These are phyloP conservation scores for Hucho hucho DNA, from an alignment of 2,113 vertebrate species.

Conservation along the genomic window DNA sequence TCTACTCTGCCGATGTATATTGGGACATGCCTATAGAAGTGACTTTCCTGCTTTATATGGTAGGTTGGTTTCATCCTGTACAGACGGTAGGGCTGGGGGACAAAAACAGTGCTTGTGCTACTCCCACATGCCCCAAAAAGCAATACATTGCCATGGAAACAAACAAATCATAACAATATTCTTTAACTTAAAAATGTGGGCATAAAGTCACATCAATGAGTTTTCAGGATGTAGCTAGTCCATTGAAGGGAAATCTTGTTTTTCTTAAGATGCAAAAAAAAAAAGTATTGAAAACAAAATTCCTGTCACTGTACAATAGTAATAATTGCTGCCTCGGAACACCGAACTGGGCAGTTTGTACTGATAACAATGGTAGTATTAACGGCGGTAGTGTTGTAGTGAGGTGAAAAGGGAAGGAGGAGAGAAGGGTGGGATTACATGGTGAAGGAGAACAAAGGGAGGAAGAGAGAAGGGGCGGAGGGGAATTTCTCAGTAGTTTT, in stretches of 20 bases:
- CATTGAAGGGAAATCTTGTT: not conserved
- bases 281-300: constrained; percentile 7
- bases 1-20: not conserved
- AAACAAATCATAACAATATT: constrained; percentile 4
- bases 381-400: constrained; percentile 58
- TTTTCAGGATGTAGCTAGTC: constrained; percentile 17
- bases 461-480: constrained; percentile 8
- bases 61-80: constrained; percentile 30
- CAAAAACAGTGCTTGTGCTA: not conserved
- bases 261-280: constrained; percentile 31
- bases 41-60: constrained; percentile 15
- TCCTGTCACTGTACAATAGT: constrained; percentile 57
- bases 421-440: not conserved
- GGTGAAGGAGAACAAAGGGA: no score
- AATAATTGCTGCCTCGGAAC: constrained; percentile 54
- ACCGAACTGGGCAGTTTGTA: constrained; percentile 10
- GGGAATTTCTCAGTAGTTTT: constrained; percentile 77
- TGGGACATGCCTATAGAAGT: not conserved
- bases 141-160: constrained; percentile 32
- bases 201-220: constrained; percentile 17
- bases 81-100: no score
- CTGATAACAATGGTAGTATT: constrained; percentile 41
- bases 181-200: constrained; percentile 4
- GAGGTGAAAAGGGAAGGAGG: constrained; percentile 28
- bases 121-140: not conserved